Base-by-base conservation (phyloP, 2,797 vertebrate species). In the Toxotes lorentzi region DNA sequence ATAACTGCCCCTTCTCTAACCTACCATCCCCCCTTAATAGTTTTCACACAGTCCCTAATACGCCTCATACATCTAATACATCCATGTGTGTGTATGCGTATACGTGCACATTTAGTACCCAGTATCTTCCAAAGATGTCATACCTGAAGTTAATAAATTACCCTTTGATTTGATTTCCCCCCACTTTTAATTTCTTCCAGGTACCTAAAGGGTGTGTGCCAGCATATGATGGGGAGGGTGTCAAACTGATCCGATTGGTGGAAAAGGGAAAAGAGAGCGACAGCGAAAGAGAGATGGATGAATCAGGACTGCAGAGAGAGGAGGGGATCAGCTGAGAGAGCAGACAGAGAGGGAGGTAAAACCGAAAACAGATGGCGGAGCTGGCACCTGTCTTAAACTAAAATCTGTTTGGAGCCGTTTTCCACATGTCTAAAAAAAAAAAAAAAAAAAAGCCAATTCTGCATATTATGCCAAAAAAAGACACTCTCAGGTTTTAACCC, bases 361-460 rank as follows among this genome's bases (percentile, higher is more conserved):
- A 95, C 89, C 91, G 91, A 92, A 95, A 96, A 92, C 95, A 96
- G 95, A 96, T 96, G 95, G 95, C 92, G 73, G 85, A 92, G 90
- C 91, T 96, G 95, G 95, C 95, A 95, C 93, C 94, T 94, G 94
- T 91, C 92, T 93, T 82, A 83, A 88, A 89, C 92, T 90, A 83
- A 95, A 95, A 95, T 95, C 94, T 94, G 95, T 95, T 96, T 93
- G 92, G 94, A 95, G 93, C 93, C 90, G 89, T 94, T 94, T 95
- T 94, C 93, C 94, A 95, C 94, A 94, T 95, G 94, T 94, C 93
- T 95, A 60, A 81, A 84, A 58, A 58, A 75, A 65, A 62, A 68
- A 61, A 56, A 62, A 77, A 79, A 89, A 89, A 90, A 77, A 85
- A 80, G 83, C 83, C 70, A 91, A 82, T 86, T 83, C 83, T 67